Percentiles rank a stretch among this genome's conserved stretches.
Evolutionary conservation across 2,797 vertebrate genomes (phyloP).

Genomic region (Clarias platycephalus): DNA sequence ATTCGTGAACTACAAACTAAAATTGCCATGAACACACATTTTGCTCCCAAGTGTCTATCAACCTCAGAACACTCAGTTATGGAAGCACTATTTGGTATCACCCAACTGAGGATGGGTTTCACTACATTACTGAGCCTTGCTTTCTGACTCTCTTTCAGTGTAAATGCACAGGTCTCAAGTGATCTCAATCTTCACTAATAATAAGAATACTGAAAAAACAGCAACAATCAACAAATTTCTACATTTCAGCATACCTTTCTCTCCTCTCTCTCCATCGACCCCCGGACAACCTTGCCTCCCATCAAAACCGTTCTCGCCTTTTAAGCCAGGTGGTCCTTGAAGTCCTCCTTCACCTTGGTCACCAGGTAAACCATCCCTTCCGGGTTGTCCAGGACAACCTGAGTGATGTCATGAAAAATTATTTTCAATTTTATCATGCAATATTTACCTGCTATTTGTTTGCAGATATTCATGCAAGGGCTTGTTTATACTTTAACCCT

Average conservation of each 20-base stretch:
- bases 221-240: background rate
- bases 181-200: no score
- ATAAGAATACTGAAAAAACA: background rate
- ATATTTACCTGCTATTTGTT: background rate
- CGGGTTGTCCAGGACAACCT: constrained; percentile 63
- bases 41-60: no score
- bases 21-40: no score
- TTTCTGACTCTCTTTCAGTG: background rate
- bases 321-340: constrained; percentile 53
- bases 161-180: background rate
- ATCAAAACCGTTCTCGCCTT: constrained; percentile 40
- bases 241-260: constrained; percentile 64
- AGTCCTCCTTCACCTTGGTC: constrained; percentile 59
- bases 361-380: constrained; percentile 65
- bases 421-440: background rate
- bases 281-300: constrained; percentile 52
- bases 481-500: background rate
- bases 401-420: background rate
- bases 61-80: no score
- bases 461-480: background rate
- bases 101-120: no score
- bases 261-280: constrained; percentile 64
- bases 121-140: background rate
- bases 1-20: no score
- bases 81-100: no score